Conservation (phyloP, 2,797 vertebrate species). For the Heliangelus exortis region DNA sequence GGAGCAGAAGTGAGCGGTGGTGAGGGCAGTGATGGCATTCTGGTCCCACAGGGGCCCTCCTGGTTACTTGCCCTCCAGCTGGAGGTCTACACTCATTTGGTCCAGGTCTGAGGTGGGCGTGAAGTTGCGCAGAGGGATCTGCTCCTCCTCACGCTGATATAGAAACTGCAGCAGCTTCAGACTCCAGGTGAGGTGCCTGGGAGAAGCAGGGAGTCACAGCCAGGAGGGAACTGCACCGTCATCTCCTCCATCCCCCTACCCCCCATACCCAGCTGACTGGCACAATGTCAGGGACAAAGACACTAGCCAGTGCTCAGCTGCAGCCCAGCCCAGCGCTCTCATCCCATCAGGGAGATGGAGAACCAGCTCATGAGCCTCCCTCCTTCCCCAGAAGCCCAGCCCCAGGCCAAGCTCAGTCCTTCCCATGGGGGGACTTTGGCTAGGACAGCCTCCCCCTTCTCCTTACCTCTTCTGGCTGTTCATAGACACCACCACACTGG, state of each 20-base stretch:
- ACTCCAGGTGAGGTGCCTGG: slow-evolving; percentile 95
- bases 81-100: slow-evolving; percentile 90
- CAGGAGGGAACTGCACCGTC: neutral
- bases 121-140: slow-evolving; percentile 89
- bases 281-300: neutral
- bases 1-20: neutral
- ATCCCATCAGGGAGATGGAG: neutral
- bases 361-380: neutral
- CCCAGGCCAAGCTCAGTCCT: neutral
- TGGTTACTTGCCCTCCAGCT: slow-evolving; percentile 86
- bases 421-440: neutral
- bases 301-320: neutral
- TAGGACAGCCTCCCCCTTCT: neutral
- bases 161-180: slow-evolving; percentile 90
- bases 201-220: neutral
- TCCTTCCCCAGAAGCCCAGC: neutral
- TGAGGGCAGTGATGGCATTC: neutral
- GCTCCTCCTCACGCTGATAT: slow-evolving; percentile 87
- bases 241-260: neutral
- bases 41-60: fast-evolving
- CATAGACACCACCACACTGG: slow-evolving; percentile 92
- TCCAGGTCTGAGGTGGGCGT: slow-evolving; percentile 89
- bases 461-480: slow-evolving; percentile 94
- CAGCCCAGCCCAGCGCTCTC: neutral
- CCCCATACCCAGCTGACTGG: neutral